phyloP scores from a whole-genome alignment of 2,797 vertebrate species.

The Neosilurus mollespiculum region DNA sequence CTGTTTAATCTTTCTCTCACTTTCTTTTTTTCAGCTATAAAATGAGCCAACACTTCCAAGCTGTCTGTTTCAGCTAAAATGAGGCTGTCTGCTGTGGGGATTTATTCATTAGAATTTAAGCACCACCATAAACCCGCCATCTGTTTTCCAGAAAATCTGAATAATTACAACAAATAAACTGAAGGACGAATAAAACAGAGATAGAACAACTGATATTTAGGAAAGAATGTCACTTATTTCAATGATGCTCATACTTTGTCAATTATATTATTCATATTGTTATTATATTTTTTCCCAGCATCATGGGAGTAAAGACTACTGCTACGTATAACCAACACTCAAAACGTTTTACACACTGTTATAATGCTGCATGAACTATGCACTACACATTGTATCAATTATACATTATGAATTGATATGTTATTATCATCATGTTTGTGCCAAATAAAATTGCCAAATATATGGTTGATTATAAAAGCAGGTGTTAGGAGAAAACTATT shows the following conservation, averaged over 20 bases:
- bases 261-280: background rate
- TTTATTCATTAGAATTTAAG: constrained; percentile 37
- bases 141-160: constrained; percentile 38
- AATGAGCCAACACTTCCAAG: constrained; percentile 38
- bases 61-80: constrained; percentile 26
- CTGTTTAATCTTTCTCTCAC: constrained; percentile 12
- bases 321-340: background rate
- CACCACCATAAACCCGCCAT: constrained; percentile 40
- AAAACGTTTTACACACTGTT: background rate
- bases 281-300: too few relatives aligned
- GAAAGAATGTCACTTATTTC: background rate
- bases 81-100: constrained; percentile 19
- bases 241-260: background rate
- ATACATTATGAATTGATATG: background rate
- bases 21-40: constrained; percentile 25
- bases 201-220: constrained; percentile 1
- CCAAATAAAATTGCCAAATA: too few relatives aligned
- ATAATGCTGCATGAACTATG: background rate
- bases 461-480: too few relatives aligned
- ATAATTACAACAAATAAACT: constrained; percentile 24
- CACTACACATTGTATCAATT: background rate
- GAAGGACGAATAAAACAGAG: constrained; percentile 28
- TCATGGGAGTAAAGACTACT: background rate
- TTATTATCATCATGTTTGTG: too few relatives aligned
- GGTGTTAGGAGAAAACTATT: too few relatives aligned